phyloP scores from a whole-genome alignment of 2,797 vertebrate species.

The Protosalanx chinensis region DNA sequence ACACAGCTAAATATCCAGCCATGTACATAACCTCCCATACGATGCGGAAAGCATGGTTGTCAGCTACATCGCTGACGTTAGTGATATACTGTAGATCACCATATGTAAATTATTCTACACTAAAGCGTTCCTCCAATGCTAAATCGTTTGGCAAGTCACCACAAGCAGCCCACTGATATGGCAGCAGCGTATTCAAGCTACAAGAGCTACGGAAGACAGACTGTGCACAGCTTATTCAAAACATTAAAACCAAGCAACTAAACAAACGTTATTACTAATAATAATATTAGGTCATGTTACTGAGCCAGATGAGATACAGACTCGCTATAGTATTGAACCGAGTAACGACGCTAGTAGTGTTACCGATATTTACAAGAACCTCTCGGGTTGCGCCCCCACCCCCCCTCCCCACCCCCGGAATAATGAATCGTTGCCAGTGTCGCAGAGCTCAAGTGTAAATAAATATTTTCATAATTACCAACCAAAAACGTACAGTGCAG shows the following conservation, averaged over 20 bases:
- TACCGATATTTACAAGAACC: slow-evolving; percentile 21
- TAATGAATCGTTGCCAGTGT: neutral
- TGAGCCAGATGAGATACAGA: neutral
- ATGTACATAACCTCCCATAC: neutral
- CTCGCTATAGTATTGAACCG: too few relatives aligned
- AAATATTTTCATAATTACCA: slow-evolving; percentile 44
- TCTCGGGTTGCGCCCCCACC: slow-evolving; percentile 11
- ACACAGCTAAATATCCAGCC: neutral
- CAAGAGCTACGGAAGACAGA: too few relatives aligned
- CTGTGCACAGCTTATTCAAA: too few relatives aligned
- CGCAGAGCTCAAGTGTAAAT: slow-evolving; percentile 9
- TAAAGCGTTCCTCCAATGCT: too few relatives aligned
- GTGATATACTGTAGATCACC: too few relatives aligned
- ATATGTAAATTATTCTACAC: too few relatives aligned
- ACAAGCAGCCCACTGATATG: neutral
- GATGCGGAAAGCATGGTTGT: too few relatives aligned
- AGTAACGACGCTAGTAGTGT: too few relatives aligned
- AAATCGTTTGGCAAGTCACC: too few relatives aligned
- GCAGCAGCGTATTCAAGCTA: too few relatives aligned
- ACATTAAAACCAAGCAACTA: too few relatives aligned
- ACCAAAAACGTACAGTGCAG: slow-evolving; percentile 35
- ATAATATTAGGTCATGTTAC: neutral
- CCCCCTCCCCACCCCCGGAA: neutral
- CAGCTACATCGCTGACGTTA: too few relatives aligned
- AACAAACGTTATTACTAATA: neutral